phyloP scores from a whole-genome alignment of 2,888 invertebrate species.

The Gymnocheta viridis region DNA sequence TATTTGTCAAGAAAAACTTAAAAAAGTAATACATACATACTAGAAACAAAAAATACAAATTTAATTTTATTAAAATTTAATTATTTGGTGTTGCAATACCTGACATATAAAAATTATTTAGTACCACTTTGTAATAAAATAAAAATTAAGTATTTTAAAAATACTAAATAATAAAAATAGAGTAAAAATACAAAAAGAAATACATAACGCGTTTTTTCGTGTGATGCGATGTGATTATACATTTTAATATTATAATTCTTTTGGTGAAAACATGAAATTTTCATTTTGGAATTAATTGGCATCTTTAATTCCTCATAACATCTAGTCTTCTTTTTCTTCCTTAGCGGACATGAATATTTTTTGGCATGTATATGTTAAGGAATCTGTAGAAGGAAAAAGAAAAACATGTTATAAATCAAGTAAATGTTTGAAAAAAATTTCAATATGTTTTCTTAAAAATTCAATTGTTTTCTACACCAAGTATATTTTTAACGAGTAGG shows the following conservation, averaged over 20 bases:
- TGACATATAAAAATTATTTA: not conserved
- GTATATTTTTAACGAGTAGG: too few relatives aligned
- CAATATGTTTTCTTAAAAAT: not conserved
- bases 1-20: not conserved
- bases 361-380: conserved; percentile 78
- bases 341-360: conserved; percentile 88
- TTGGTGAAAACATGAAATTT: not conserved
- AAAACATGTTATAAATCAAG: not conserved
- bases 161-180: not conserved
- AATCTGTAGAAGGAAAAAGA: conserved; percentile 72
- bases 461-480: not conserved
- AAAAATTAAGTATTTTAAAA: not conserved
- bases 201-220: not conserved
- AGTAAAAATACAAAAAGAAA: not conserved
- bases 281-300: not conserved
- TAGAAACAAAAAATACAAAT: not conserved
- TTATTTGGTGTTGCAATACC: conserved; percentile 27
- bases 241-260: not conserved
- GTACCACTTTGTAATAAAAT: not conserved
- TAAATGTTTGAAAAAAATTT: not conserved
- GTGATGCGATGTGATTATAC: not conserved
- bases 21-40: not conserved
- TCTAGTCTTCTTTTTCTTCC: conserved; percentile 85
- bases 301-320: not conserved
- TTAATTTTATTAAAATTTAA: not conserved